Conservation (phyloP, 2,113 vertebrate species). For the Dasyornis broadbenti region DNA sequence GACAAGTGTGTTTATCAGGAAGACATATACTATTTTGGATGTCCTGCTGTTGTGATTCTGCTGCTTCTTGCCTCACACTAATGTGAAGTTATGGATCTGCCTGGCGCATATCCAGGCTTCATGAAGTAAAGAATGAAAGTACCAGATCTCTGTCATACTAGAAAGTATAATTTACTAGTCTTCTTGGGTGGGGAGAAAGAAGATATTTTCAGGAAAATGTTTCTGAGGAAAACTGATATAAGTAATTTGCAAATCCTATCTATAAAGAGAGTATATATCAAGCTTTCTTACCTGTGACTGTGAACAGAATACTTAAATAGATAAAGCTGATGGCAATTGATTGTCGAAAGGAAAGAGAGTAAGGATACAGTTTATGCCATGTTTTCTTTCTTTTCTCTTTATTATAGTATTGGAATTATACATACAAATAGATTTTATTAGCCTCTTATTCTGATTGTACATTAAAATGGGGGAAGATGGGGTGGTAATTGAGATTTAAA, state of each 20-base stretch:
- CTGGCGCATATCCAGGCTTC: not conserved
- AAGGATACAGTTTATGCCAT: not conserved
- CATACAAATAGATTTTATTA: not conserved
- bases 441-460: not conserved
- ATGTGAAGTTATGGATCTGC: not conserved
- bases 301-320: not conserved
- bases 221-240: not conserved
- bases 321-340: not conserved
- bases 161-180: not conserved
- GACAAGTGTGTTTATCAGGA: conserved; percentile 28
- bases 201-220: not conserved
- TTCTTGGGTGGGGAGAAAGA: not conserved
- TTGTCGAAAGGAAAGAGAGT: not conserved
- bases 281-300: not conserved
- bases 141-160: not conserved
- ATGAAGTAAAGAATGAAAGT: not conserved
- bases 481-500: conserved; percentile 7
- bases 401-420: not conserved
- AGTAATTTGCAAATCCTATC: not conserved
- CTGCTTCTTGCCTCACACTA: not conserved
- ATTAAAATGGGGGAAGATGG: not conserved
- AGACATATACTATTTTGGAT: not conserved
- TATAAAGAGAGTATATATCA: not conserved
- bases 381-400: not conserved
- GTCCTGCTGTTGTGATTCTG: conserved; percentile 8